Conservation (phyloP, 2,113 vertebrate species). For the Verasper variegatus region DNA sequence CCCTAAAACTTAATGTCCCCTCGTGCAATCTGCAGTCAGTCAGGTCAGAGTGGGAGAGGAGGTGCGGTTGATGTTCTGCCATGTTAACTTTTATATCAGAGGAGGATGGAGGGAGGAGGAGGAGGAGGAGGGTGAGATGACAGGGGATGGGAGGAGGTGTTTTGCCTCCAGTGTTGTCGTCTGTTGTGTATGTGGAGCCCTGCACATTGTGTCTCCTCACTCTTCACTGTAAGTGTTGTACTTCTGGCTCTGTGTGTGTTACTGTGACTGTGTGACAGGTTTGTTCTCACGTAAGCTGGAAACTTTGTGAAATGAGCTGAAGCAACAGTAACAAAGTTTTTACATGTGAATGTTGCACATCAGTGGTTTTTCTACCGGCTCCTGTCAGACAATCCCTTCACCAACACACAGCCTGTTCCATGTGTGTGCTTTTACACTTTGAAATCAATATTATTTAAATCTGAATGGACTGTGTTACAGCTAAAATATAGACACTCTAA, state of each 20-base stretch:
- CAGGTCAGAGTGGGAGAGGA: slow-evolving; percentile 59
- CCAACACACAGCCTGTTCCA: neutral
- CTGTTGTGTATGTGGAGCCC: neutral
- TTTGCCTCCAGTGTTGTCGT: neutral
- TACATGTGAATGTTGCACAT: neutral
- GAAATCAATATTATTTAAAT: neutral
- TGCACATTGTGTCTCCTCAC: neutral
- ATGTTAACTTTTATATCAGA: slow-evolving; percentile 76
- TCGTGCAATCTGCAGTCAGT: slow-evolving; percentile 74
- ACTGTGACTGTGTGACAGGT: slow-evolving; percentile 3
- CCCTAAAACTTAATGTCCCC: slow-evolving; percentile 84
- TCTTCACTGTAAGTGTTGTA: neutral
- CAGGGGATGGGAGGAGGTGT: neutral
- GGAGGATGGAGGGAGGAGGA: slow-evolving; percentile 13
- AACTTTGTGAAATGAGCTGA: neutral
- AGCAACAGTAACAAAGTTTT: neutral
- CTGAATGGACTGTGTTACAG: neutral
- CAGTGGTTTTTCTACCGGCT: neutral
- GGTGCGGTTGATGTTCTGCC: slow-evolving; percentile 78
- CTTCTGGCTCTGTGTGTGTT: neutral
- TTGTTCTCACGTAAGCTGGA: neutral
- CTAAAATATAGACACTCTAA: too few species aligned
- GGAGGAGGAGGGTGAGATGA: neutral
- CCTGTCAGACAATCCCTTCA: neutral
- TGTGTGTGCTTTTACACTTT: neutral